Conservation (phyloP, 2,888 invertebrate species). For the Helleia helle region DNA sequence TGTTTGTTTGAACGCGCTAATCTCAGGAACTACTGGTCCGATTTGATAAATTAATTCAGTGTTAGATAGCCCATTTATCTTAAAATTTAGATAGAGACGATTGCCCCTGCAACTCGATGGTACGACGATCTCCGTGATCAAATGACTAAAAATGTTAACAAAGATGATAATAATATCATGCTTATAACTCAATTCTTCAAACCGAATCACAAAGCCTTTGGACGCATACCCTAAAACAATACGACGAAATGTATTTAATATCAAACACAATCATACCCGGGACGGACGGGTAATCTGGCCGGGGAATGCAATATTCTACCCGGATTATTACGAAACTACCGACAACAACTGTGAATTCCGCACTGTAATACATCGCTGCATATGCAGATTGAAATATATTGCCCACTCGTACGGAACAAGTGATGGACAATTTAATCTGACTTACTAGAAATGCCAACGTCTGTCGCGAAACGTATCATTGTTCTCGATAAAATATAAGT, state of each 20-base stretch:
- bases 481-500: too few relatives aligned
- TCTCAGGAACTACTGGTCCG: too few relatives aligned
- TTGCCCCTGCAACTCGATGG: too few relatives aligned
- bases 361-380: slow-evolving; percentile 16
- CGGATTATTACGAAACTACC: slow-evolving; percentile 21
- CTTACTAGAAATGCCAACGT: slow-evolving; percentile 5
- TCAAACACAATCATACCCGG: background rate
- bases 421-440: slow-evolving; percentile 9
- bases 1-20: too few relatives aligned
- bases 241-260: background rate
- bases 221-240: background rate
- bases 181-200: too few relatives aligned
- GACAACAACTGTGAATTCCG: slow-evolving; percentile 22
- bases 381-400: slow-evolving; percentile 18
- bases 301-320: slow-evolving; percentile 26
- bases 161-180: too few relatives aligned
- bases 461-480: slow-evolving; percentile 1
- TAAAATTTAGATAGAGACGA: too few relatives aligned
- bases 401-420: slow-evolving; percentile 14
- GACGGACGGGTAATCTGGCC: slow-evolving; percentile 19
- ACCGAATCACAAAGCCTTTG: background rate
- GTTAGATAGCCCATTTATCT: too few relatives aligned
- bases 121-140: too few relatives aligned
- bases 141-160: too few relatives aligned
- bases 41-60: too few relatives aligned